Evolutionary conservation across 2,797 vertebrate species (phyloP), one percentile per base, ranked within the genome.

Genomic region (Cuculus canorus): DNA sequence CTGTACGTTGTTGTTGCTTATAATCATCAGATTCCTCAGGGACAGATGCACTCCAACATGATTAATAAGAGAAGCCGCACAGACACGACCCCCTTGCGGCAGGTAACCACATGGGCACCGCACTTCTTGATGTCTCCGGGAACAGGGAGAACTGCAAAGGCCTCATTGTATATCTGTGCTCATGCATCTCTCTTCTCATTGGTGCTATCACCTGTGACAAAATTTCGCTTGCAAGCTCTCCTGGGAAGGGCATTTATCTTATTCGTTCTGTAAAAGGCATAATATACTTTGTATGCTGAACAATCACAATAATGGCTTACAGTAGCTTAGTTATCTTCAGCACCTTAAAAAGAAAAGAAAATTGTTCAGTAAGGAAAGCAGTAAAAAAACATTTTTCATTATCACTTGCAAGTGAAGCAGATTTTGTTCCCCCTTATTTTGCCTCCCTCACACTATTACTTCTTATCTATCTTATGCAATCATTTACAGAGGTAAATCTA

Each of bases 261-360:
- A 73, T 75, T 94, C 93, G 89, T 79, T 79, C 95, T 84, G 85
- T 53, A 82, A 91, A 94, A 86, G 22, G 27, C 41, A 9, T 50
- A 82, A 59, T 69, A 82, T 35, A 72, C 33, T 65, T 27, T 16
- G 32, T 82, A 68, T 53, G 66, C 64, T 88, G 70, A 92, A 93
- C 59, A 92, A 76, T 37, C 76, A 59, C 61, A 72, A 28, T 72
- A 81, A 90, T 24, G 64, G 60, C 72, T 90, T 90, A 79, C 0
- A 1, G 65, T 35, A 84, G 52, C 81, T 86, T 83, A 88, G 77
- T 83, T 83, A 83, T 76, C 85, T 89, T 81, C 69, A 88, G 81
- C 35, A 37, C 82, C 48, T 94, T 85, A 30, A 54, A 94, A 85
- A 75, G 23, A 69, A 75, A 43, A 82, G 28, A 85, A 75, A 28